These are phyloP conservation scores for Cantharis rufa DNA, from an alignment of 2,888 invertebrate genomes.

Conservation along the genomic window DNA sequence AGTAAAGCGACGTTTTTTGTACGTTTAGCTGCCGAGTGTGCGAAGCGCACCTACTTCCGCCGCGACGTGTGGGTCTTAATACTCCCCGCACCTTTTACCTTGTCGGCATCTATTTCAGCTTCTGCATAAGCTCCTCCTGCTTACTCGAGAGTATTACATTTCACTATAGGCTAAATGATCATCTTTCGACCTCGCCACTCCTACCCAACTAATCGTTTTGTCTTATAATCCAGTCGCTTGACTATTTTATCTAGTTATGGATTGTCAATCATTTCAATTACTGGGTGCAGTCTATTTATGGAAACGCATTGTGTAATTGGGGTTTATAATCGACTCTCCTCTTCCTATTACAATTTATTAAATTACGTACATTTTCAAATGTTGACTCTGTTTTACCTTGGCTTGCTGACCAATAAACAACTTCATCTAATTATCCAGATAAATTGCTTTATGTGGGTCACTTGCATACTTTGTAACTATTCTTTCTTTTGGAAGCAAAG, in stretches of 20 bases:
- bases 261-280: slow-evolving; percentile 16
- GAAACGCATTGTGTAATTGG: slow-evolving; percentile 13
- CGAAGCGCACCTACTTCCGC: slow-evolving; percentile 32
- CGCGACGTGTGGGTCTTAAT: slow-evolving; percentile 30
- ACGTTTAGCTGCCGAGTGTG: slow-evolving; percentile 32
- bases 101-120: slow-evolving; percentile 2
- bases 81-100: slow-evolving; percentile 7
- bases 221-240: slow-evolving; percentile 5
- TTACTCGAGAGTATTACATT: slow-evolving; percentile 2
- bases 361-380: not conserved
- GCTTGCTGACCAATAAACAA: not conserved
- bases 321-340: slow-evolving; percentile 8
- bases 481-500: not conserved
- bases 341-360: slow-evolving; percentile 1
- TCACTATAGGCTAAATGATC: slow-evolving; percentile 9
- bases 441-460: not conserved
- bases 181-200: slow-evolving; percentile 18
- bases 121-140: not conserved
- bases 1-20: slow-evolving; percentile 17
- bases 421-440: not conserved
- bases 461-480: not conserved
- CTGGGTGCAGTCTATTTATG: slow-evolving; percentile 6
- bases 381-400: not conserved
- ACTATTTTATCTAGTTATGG: slow-evolving; percentile 4
- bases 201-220: slow-evolving; percentile 12